Evolutionary conservation across 2,888 invertebrate species (phyloP), one percentile per base, ranked within the genome.

Genomic region (Megamerina dolium): DNA sequence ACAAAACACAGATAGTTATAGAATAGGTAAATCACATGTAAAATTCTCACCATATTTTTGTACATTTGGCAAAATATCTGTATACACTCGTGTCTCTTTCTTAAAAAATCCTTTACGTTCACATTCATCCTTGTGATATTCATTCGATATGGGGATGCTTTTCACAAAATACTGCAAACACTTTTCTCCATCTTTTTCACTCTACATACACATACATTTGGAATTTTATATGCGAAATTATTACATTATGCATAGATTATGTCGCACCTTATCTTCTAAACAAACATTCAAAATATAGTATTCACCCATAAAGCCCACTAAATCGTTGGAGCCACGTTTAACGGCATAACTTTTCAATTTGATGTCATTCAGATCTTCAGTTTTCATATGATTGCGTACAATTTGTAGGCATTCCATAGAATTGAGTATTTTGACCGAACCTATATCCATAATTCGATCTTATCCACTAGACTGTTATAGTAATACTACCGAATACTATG

Each of bases 231-330:
- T 38, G 19, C 10, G 6, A 26, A 23, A 26, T 27, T 37, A 26
- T 14, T 31, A 38, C n/a, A 23, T 23, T 23, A 23, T 8, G 10
- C 10, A 23, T 23, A 23, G 10, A 23, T n/a, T n/a, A n/a, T 8
- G 8, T 38, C 29, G 23, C 21, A 47, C 49, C 46, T 47, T 43
- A 19, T 45, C 34, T n/a, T 32, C 20, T 0, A 39, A 31, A 4
- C 49, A 36, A 19, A 67, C 42, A 3, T 37, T 19, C 2, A 68
- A 38, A 12, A 57, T 63, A 34, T 60, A 66, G 39, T 68, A 69
- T 35, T 68, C 68, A 0, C 68, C 68, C 65, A 68, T 61, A 41
- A 59, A 69, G 0, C 68, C 68, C 34, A 64, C 37, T 1, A 64
- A 47, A 1, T 63, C 61, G n/a, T 41, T 55, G 1, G 58, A 54